Evolutionary conservation across 2,113 vertebrate species (phyloP).

Genomic region (Vimba vimba): DNA sequence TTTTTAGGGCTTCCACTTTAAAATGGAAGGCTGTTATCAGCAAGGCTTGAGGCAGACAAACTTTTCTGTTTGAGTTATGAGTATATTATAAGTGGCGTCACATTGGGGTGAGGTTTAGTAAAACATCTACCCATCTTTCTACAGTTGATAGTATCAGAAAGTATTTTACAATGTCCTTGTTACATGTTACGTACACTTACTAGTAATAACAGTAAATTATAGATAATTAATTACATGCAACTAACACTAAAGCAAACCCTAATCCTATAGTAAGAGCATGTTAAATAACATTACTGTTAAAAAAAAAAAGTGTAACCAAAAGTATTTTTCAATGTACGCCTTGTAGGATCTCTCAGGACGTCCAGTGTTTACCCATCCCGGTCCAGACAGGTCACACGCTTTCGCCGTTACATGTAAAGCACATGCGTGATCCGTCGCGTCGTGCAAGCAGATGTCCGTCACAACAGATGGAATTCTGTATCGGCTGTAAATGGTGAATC

Average conservation of each 20-base stretch:
- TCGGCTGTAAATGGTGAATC: slow-evolving; percentile 48
- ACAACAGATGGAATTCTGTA: slow-evolving; percentile 52
- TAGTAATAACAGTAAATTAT: background rate
- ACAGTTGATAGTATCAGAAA: background rate
- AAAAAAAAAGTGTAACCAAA: background rate
- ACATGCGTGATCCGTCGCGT: slow-evolving; percentile 44
- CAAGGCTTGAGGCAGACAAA: background rate
- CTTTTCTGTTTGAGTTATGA: background rate
- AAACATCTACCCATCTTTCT: background rate
- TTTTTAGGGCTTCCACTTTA: background rate
- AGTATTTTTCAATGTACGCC: background rate
- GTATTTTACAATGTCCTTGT: background rate
- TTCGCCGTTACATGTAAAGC: slow-evolving; percentile 34
- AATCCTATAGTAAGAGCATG: background rate
- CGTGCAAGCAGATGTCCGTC: slow-evolving; percentile 46
- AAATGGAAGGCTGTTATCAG: background rate
- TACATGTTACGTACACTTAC: background rate
- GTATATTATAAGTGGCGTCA: background rate
- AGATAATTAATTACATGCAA: background rate
- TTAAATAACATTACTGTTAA: background rate
- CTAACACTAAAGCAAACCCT: background rate
- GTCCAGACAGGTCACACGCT: slow-evolving; percentile 38
- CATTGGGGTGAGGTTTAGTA: background rate
- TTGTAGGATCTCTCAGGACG: background rate
- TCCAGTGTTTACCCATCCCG: background rate